Evolutionary conservation across 2,888 invertebrate species (phyloP).

Genomic region (Tetragonula carbonaria): DNA sequence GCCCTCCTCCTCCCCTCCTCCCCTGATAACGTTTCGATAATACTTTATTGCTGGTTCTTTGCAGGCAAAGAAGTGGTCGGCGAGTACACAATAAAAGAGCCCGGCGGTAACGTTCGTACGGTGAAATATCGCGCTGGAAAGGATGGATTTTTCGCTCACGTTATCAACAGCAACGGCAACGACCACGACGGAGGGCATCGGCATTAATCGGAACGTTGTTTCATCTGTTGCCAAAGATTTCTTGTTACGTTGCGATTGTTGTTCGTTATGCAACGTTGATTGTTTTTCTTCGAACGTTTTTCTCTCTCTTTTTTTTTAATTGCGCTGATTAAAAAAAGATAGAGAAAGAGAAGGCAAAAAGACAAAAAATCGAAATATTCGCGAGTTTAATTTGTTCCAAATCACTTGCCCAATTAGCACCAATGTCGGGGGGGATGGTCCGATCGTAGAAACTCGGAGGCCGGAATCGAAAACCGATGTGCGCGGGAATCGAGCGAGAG

Average conservation of each 20-base stretch:
- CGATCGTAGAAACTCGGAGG: conserved; percentile 39
- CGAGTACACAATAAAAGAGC: conserved; percentile 87
- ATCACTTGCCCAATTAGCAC: conserved; percentile 62
- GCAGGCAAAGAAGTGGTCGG: conserved; percentile 90
- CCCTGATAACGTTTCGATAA: background rate
- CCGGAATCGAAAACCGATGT: conserved; percentile 57
- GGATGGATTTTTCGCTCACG: conserved; percentile 86
- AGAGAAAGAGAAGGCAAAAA: background rate
- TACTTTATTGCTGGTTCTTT: background rate
- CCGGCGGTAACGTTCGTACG: conserved; percentile 87
- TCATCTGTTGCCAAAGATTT: conserved; percentile 38
- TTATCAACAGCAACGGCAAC: conserved; percentile 80
- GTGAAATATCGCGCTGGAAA: conserved; percentile 89
- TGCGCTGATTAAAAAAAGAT: conserved; percentile 14
- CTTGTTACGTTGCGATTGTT: conserved; percentile 33
- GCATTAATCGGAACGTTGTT: background rate
- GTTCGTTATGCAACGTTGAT: conserved; percentile 36
- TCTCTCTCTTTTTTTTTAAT: background rate
- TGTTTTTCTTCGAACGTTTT: background rate
- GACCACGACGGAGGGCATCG: conserved; percentile 55
- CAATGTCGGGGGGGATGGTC: conserved; percentile 2
- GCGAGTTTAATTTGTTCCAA: conserved; percentile 61
- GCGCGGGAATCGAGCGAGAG: conserved; percentile 26
- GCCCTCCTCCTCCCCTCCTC: no score
- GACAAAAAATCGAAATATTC: background rate